Base-by-base conservation (phyloP, 2,888 invertebrate genomes). In the Cheilosia vulpina region DNA sequence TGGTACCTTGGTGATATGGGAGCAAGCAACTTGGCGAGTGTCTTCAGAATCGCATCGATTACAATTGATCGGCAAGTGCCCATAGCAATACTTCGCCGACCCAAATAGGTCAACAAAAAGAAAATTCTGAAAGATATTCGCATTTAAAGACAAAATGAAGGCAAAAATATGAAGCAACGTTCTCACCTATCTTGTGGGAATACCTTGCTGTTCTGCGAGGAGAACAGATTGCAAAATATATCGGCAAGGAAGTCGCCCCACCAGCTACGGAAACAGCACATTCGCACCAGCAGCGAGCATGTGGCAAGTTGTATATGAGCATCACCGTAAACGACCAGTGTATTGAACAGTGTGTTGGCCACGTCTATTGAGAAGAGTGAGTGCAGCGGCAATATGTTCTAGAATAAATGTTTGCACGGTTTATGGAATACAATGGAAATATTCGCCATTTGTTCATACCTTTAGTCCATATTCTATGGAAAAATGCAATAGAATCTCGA, bases 191-290 rank as follows among this genome's bases (percentile, higher is more conserved):
- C 97, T 89, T 97, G 96, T 15, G 98, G 96, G 87, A 96, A 96
- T 62, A 96, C 95, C 88, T 95, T 94, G 31, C 95, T 95, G 88
- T 96, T 96, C 55, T 95, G 95, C 0, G 96, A 95, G 0, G 96
- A 95, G 91, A 97, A 98, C 89, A 97, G 95, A 84, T 94, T 94
- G 24, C 95, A 94, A 75, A 98, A 94, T 31, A 96, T 96, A 89
- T 96, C 95, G 0, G 97, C 96, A n/a, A 98, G 93, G 90, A 97
- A 97, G 87, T 95, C 94, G 52, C 98, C 98, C 98, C 98, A 98
- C 96, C 97, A 98, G 11, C 94, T 93, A 90, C 95, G 95, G 73
- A 94, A 93, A 89, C 96, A 96, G 57, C 93, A 93, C 90, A 95
- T 95, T 63, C 96, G 94, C 76, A 97, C 96, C 89, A 97, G 92